These are phyloP conservation scores for Brachionus koreanus DNA, from an alignment of 1,140 invertebrate genomes.

Conservation along the genomic window DNA sequence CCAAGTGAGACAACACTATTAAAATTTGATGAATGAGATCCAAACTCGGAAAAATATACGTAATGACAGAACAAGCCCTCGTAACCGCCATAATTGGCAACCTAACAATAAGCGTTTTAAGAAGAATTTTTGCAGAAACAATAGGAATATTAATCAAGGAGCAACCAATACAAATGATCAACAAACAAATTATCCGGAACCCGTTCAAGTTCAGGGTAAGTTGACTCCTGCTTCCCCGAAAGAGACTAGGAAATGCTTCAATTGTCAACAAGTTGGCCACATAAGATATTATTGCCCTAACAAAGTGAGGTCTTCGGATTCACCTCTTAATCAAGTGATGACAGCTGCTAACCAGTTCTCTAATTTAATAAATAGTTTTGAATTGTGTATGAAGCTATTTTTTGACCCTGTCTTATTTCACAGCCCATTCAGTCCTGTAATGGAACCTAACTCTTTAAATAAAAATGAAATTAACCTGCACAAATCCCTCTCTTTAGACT, in stretches of 20 bases:
- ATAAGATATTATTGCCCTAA: not conserved
- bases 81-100: not conserved
- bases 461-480: no score
- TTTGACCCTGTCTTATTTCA: no score
- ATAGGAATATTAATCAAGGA: not conserved
- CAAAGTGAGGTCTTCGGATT: not conserved
- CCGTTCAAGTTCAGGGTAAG: not conserved
- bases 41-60: not conserved
- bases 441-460: no score
- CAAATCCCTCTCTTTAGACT: no score
- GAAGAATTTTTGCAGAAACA: not conserved
- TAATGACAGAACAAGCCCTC: no score
- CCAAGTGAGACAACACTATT: not conserved
- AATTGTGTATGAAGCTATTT: no score
- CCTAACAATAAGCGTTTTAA: not conserved
- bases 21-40: constrained; percentile 6
- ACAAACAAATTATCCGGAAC: not conserved
- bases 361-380: no score
- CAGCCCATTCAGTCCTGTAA: no score
- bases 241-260: not conserved
- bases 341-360: no score
- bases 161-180: not conserved
- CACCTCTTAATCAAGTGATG: not conserved
- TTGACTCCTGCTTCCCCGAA: not conserved
- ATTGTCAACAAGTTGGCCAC: not conserved